Evolutionary conservation across 2,113 vertebrate genomes (phyloP).

Genomic region (Columba janthina): DNA sequence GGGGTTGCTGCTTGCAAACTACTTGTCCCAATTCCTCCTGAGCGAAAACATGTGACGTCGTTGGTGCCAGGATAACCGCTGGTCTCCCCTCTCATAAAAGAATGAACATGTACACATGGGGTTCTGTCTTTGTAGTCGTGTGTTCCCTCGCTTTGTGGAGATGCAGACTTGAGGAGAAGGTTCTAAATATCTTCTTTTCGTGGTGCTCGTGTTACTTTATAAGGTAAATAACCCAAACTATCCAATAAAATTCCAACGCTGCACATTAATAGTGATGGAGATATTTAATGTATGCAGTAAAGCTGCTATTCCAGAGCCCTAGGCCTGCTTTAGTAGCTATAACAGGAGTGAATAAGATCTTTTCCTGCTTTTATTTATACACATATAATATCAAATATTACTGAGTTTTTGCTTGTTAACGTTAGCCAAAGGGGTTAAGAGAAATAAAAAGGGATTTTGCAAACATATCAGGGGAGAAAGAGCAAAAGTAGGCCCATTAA

Average conservation of each 20-base stretch:
- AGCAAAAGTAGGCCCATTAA: conserved; percentile 28
- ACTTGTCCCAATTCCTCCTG: background rate
- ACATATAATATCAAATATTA: conserved; percentile 62
- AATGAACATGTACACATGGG: background rate
- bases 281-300: conserved; percentile 27
- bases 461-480: conserved; percentile 16
- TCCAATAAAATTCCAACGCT: conserved; percentile 27
- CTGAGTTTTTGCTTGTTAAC: conserved; percentile 59
- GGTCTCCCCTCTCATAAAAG: background rate
- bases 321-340: conserved; percentile 56
- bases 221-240: conserved; percentile 68
- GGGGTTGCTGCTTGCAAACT: background rate
- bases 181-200: conserved; percentile 48
- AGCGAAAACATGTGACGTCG: background rate
- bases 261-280: conserved; percentile 54
- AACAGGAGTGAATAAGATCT: conserved; percentile 55
- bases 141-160: background rate
- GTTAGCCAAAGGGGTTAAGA: conserved; percentile 49
- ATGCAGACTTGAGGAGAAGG: background rate
- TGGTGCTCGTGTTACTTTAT: conserved; percentile 54
- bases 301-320: conserved; percentile 62
- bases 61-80: background rate
- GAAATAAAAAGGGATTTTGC: conserved; percentile 38
- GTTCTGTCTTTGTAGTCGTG: background rate
- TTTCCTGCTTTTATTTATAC: conserved; percentile 57